These are phyloP conservation scores for Python bivittatus DNA, from an alignment of 2,113 vertebrate species.

Conservation along the genomic window DNA sequence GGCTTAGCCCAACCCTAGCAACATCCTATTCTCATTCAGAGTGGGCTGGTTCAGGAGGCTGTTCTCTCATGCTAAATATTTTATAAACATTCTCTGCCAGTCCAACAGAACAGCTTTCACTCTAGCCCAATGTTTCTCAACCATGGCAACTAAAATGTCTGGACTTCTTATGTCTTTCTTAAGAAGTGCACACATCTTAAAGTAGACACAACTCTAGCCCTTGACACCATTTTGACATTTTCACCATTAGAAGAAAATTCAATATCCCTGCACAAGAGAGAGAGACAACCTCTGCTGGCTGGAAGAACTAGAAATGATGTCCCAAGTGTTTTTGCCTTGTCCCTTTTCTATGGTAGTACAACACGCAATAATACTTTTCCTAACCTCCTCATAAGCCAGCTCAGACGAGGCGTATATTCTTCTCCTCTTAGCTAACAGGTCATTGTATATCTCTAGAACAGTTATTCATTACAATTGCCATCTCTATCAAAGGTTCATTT, in stretches of 20 bases:
- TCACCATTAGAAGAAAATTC: no score
- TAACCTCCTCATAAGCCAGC: not conserved
- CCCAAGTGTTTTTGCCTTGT: no score
- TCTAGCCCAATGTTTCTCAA: not conserved
- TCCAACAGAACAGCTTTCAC: not conserved
- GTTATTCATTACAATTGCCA: not conserved
- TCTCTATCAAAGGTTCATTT: not conserved
- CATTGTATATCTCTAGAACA: not conserved
- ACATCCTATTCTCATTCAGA: not conserved
- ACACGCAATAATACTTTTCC: not conserved
- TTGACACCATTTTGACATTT: no score
- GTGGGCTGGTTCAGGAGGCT: not conserved
- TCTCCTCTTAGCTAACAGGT: not conserved
- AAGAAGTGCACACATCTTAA: no score
- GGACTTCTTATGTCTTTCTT: not conserved
- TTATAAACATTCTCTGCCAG: not conserved
- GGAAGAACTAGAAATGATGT: no score
- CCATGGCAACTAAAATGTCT: not conserved
- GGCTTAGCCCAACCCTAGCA: not conserved
- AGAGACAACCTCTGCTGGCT: no score
- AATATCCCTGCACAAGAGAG: no score
- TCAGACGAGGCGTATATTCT: not conserved
- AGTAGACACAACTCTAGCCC: no score
- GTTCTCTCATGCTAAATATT: not conserved
- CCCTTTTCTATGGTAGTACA: no score